Conservation (phyloP, 2,888 invertebrate species). For the Caenorhabditis parvicauda region DNA sequence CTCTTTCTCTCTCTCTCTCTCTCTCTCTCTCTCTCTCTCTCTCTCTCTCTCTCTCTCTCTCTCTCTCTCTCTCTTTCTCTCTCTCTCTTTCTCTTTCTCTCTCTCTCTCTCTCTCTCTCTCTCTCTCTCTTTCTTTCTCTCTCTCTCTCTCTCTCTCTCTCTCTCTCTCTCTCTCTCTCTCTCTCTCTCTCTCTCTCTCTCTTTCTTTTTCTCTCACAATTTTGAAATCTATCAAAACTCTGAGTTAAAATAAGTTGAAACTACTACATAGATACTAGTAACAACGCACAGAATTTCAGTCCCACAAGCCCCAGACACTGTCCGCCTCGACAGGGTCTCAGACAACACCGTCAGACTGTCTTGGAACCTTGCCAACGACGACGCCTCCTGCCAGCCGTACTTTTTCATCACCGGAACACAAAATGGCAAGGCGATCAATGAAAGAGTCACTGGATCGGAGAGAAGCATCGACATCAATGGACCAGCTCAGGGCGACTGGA, state of each 20-base stretch:
- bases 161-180: no score
- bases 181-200: no score
- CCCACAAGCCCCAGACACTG: constrained; percentile 42
- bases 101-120: no score
- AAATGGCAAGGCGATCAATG: constrained; percentile 28
- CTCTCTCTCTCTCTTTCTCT: no score
- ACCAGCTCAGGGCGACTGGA: constrained; percentile 34
- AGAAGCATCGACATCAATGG: constrained; percentile 38
- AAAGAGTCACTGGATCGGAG: constrained; percentile 37
- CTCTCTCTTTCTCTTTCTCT: no score
- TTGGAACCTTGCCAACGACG: constrained; percentile 45
- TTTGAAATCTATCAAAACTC: neutral
- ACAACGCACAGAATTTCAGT: constrained; percentile 27
- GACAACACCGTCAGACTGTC: constrained; percentile 28
- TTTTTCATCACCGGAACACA: constrained; percentile 55
- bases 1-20: no score
- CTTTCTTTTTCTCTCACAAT: neutral
- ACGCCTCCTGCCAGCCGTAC: constrained; percentile 48
- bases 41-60: no score
- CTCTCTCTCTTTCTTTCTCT: no score
- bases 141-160: no score
- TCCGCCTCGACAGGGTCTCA: constrained; percentile 43
- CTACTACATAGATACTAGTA: no score
- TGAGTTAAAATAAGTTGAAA: neutral
- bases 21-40: no score